Evolutionary conservation across 2,888 invertebrate species (phyloP), one percentile per base, ranked within the genome.

Genomic region (Spatulosminthurus flaviceps): DNA sequence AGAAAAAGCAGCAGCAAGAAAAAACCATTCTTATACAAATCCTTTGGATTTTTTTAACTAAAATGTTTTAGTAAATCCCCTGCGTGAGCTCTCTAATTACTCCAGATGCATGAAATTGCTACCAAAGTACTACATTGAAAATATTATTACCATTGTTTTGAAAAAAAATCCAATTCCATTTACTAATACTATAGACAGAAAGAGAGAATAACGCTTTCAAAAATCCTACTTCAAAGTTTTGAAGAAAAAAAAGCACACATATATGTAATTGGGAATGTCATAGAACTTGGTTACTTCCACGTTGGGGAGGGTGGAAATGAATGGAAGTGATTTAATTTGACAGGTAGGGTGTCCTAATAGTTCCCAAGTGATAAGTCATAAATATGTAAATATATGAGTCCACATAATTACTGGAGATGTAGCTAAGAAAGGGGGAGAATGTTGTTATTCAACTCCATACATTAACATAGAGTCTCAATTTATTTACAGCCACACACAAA

Each of bases 311-410:
- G 16, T 11, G 16, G 5, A 19, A 51, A 51, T 51, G 51, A 51
- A n/a, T n/a, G n/a, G 34, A 16, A 51, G 51, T 51, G 51, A 51
- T 51, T 51, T 13, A 51, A 51, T 51, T 51, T 51, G 51, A 51
- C 51, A 2, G n/a, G 51, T 51, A 51, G 51, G n/a, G 51, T 51
- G 51, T 51, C n/a, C n/a, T 19, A 19, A 51, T 51, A 51, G 5
- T 9, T n/a, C 16, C n/a, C 2, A 51, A 34, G 34, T 4, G 34
- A 4, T 34, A n/a, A n/a, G n/a, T n/a, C n/a, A n/a, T n/a, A n/a
- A n/a, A n/a, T n/a, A n/a, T n/a, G n/a, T n/a, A n/a, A n/a, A n/a
- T n/a, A n/a, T n/a, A n/a, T n/a, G n/a, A n/a, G n/a, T 41, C 41
- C 41, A 7, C 13, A 41, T 13, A 41, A 41, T 9, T 41, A 41